Evolutionary conservation across 2,888 invertebrate species (phyloP).

Genomic region (Tuberolachnus salignus): DNA sequence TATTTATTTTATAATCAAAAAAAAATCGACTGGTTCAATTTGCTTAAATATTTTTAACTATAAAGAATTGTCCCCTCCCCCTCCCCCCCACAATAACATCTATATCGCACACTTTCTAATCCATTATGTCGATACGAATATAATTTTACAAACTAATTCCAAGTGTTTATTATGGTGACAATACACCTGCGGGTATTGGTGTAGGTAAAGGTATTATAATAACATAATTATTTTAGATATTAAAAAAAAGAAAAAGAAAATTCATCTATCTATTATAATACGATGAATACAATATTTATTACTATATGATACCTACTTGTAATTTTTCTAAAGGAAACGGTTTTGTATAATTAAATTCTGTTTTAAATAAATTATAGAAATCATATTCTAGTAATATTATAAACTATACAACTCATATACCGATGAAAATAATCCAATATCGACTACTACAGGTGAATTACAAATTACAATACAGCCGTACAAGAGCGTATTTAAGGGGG

Average conservation of each 20-base stretch:
- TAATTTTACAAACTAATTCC: slow-evolving; percentile 14
- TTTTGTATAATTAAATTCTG: not conserved
- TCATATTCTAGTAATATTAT: not conserved
- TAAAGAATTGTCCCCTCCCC: slow-evolving; percentile 24
- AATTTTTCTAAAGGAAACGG: not conserved
- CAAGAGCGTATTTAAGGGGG: no score
- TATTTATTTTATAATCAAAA: slow-evolving; percentile 24
- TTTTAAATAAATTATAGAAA: not conserved
- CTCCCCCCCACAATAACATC: no score
- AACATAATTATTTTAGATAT: slow-evolving; percentile 20
- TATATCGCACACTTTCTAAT: slow-evolving; percentile 43
- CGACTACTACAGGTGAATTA: no score
- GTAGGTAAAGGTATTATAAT: not conserved
- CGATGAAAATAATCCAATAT: no score
- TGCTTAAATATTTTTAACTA: not conserved
- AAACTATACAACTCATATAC: not conserved
- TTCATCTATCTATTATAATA: not conserved
- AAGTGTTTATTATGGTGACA: not conserved
- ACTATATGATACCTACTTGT: not conserved
- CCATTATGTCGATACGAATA: slow-evolving; percentile 15
- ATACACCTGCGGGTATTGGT: not conserved
- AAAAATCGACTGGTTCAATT: slow-evolving; percentile 33
- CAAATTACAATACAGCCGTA: no score
- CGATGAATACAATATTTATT: not conserved
- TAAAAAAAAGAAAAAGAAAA: slow-evolving; percentile 39